These are phyloP conservation scores for Haliclona indistincta DNA, from an alignment of 37 sponge, comb jelly and placozoan genomes.

Conservation along the genomic window DNA sequence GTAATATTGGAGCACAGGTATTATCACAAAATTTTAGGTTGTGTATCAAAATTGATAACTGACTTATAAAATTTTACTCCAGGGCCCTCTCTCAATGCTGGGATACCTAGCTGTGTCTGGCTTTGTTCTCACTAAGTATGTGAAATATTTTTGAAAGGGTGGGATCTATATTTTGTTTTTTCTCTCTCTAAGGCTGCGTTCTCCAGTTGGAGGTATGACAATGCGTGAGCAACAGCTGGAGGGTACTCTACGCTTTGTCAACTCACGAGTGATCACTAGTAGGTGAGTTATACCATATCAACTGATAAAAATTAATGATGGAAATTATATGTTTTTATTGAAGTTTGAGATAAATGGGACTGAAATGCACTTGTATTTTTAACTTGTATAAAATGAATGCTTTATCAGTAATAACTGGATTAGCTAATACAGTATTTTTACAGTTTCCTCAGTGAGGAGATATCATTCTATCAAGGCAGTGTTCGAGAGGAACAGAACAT, in stretches of 20 bases:
- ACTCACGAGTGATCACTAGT: slow-evolving; percentile 91
- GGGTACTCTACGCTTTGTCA: slow-evolving; percentile 87
- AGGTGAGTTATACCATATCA: slow-evolving; percentile 52
- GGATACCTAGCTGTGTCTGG: slow-evolving; percentile 81
- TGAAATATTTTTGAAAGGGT: not conserved
- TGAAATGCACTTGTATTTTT: too few species aligned
- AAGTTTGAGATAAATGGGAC: too few species aligned
- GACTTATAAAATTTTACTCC: too few species aligned
- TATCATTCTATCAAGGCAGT: slow-evolving; percentile 93
- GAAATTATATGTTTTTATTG: not conserved
- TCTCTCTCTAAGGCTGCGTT: slow-evolving; percentile 45
- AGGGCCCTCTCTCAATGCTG: slow-evolving; percentile 83
- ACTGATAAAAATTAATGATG: not conserved
- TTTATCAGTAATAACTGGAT: not conserved
- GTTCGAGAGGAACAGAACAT: slow-evolving; percentile 77
- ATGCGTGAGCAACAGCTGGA: slow-evolving; percentile 90
- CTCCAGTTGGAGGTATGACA: slow-evolving; percentile 88
- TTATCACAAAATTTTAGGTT: not conserved
- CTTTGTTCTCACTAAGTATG: slow-evolving; percentile 74
- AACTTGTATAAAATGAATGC: not conserved
- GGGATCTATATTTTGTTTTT: not conserved
- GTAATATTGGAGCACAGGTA: slow-evolving; percentile 27
- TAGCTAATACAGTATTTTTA: not conserved
- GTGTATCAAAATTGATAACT: too few species aligned
- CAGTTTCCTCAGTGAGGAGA: slow-evolving; percentile 76